Evolutionary conservation across 1,140 invertebrate genomes (phyloP).

Genomic region (Drosophila gunungcola): DNA sequence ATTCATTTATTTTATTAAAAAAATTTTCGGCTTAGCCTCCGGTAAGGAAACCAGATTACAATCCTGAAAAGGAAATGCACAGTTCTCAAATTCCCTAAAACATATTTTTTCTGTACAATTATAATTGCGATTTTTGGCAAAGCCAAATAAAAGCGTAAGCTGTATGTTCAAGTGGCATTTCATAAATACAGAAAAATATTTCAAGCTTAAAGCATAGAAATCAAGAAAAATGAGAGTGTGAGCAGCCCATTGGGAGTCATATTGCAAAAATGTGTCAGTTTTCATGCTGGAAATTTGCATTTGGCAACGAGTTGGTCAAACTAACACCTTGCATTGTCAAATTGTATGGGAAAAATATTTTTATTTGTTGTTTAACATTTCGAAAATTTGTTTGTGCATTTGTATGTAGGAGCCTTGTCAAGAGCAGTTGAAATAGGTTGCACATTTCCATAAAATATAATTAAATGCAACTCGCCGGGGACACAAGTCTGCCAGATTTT

Average conservation of each 20-base stretch:
- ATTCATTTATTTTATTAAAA: conserved; percentile 38
- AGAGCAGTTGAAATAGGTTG: conserved; percentile 17
- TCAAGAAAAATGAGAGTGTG: neutral
- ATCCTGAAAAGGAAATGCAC: neutral
- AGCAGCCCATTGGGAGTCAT: conserved; percentile 25
- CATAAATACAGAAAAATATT: conserved; percentile 7
- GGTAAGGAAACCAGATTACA: conserved; percentile 1
- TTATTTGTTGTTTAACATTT: conserved; percentile 11
- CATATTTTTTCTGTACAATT: neutral
- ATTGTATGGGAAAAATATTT: conserved; percentile 10
- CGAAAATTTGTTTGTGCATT: conserved; percentile 11
- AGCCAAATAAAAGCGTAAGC: conserved; percentile 7
- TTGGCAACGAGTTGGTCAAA: conserved; percentile 46
- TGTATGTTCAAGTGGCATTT: conserved; percentile 10
- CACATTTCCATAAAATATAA: conserved; percentile 76
- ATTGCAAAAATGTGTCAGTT: conserved; percentile 39
- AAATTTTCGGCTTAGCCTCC: neutral
- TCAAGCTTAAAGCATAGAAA: conserved; percentile 6
- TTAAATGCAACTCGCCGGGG: conserved; percentile 68
- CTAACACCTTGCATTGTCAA: conserved; percentile 43
- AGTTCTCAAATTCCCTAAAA: neutral
- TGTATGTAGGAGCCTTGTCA: conserved; percentile 53
- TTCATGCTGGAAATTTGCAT: conserved; percentile 45
- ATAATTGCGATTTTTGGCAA: conserved; percentile 5
- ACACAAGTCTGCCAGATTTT: conserved; percentile 16